Base-by-base conservation (phyloP, 1,140 invertebrate species). In the Bilobella aurantiaca region DNA sequence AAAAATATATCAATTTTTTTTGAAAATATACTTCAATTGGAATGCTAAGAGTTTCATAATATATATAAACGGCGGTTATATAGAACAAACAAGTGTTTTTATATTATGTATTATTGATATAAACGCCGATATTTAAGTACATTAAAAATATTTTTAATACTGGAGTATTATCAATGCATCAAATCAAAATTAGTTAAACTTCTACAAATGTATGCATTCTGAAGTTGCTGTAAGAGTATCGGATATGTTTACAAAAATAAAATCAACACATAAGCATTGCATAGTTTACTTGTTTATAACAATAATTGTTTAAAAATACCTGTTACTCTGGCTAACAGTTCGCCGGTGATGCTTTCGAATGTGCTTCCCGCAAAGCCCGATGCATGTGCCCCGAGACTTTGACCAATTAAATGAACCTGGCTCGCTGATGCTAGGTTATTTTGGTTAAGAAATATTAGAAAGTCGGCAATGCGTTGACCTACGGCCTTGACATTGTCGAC, bases 361-460 rank as follows among this genome's bases (percentile, higher is more conserved):
- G 37, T 21, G 57, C 8, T 59, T 25, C 58, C 58, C 3, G 58
- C 58, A 5, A 27, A 8, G 3, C 58, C 58, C 3, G 58, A 59
- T 8, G 31, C 28, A 34, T 59, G 58, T 8, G 58, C 58, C 3
- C 58, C 58, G 5, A 59, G 28, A 29, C 58, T 59, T 5, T 59
- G 58, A 3, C 58, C 58, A 18, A 58, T 53, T 5, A 62, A 16
- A 29, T 60, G 56, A 61, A 27, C 58, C 12, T 42, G n/a, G 18
- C 29, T 28, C n/a, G 30, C 21, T n/a, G 5, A 42, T 5, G 56
- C 64, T 42, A 53, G 25, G 16, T 47, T 18, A 16, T 63, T 58
- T 62, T 61, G 21, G 14, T 12, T 49, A 1, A 65, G 64, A 30
- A 65, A 65, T 2, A 16, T 32, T n/a, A 65, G 30, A 37, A 65